Base-by-base conservation (phyloP, 2,888 invertebrate genomes). In the Melanostoma scalare region DNA sequence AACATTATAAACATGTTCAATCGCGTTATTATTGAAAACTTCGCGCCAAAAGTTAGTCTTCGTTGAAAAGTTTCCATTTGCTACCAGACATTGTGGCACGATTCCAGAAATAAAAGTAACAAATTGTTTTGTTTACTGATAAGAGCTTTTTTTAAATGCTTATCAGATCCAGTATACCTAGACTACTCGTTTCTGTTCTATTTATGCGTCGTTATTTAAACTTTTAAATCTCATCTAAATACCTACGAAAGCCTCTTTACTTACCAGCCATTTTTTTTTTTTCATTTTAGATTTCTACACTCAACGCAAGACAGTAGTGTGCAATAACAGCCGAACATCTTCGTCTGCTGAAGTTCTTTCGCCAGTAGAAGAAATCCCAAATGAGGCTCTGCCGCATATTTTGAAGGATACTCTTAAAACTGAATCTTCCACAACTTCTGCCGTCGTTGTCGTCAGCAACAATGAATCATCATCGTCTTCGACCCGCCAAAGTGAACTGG, bases 231-330 rank as follows among this genome's bases (percentile, higher is more conserved):
- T 30, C 53, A 35, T 33, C 58, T 46, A 9, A 20, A n/a, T 6
- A 5, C 40, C 3, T 30, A 40, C 30, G 30, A 8, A 31, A 38
- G 38, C 65, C 44, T 3, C 38, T 48, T 44, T 5, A 30, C 48
- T 63, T 38, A 60, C 44, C 20, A 35, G 42, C 10, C 8, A 20
- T 10, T 33, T 61, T 56, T 52, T 56, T 31, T 33, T 58, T 42
- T 73, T 30, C 20, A 20, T 84, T 84, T 3, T 74, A 84, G 84
- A 79, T 61, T 79, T 48, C 44, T 82, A 63, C 30, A 40, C 52
- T 30, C 42, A 74, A 71, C 74, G 67, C 20, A 84, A 79, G 56
- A 61, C 30, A 42, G 68, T 53, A 33, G 53, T 52, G 33, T 63
- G 73, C 48, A 79, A 65, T 44, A 65, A 60, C 10, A 69, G 36